Conservation (phyloP, 2,113 vertebrate species). For the Delphinapterus leucas region DNA sequence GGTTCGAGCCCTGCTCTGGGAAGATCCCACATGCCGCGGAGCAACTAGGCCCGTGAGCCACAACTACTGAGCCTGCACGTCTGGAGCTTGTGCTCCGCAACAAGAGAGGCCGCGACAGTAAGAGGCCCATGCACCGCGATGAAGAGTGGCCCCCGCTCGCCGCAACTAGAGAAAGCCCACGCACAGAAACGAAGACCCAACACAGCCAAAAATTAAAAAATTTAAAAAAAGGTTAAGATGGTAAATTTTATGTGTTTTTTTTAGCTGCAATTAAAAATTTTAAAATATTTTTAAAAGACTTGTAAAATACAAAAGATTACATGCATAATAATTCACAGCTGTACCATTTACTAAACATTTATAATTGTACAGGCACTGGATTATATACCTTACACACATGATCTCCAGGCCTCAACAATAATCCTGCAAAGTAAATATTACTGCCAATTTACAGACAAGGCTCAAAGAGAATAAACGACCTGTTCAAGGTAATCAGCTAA, state of each 20-base stretch:
- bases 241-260: background rate
- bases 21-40: too few species aligned
- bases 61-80: too few species aligned
- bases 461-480: background rate
- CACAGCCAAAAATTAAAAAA: too few species aligned
- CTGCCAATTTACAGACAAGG: background rate
- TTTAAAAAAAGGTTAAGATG: background rate
- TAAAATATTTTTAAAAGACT: background rate
- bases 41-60: too few species aligned
- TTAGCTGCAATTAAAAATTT: background rate
- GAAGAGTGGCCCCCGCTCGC: too few species aligned
- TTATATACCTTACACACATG: background rate
- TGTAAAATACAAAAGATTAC: constrained; percentile 33
- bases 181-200: too few species aligned
- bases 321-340: background rate
- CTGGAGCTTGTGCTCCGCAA: too few species aligned
- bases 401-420: background rate
- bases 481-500: background rate
- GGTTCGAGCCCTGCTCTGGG: too few species aligned
- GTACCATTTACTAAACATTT: background rate
- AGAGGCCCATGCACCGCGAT: too few species aligned
- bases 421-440: background rate
- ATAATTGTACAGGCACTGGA: background rate
- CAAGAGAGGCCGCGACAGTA: too few species aligned
- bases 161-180: too few species aligned